phyloP scores from a whole-genome alignment of 2,888 invertebrate species.

The Priocnemis perturbator region DNA sequence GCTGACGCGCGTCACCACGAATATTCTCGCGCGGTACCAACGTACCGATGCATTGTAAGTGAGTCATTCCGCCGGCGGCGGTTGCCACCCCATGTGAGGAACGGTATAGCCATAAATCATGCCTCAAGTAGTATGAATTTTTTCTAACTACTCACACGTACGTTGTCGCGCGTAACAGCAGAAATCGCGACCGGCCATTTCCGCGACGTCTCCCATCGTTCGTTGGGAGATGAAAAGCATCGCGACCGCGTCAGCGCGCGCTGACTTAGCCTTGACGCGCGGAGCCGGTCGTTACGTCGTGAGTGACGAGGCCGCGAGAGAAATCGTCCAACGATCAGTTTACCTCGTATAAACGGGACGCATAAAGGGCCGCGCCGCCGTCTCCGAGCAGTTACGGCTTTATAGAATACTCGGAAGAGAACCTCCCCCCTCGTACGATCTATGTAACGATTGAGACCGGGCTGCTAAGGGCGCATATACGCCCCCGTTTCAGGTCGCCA shows the following conservation, averaged over 20 bases:
- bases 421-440: conserved; percentile 27
- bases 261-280: neutral
- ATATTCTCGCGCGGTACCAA: neutral
- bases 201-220: no score
- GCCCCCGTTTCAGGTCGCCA: conserved; percentile 24
- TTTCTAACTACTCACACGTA: no score
- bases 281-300: conserved; percentile 4
- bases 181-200: no score
- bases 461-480: conserved; percentile 11
- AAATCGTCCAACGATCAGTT: conserved; percentile 1
- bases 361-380: conserved; percentile 25
- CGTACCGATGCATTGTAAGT: neutral
- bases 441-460: conserved; percentile 42
- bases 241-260: no score
- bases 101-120: no score
- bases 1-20: neutral
- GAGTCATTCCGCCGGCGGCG: no score
- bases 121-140: no score
- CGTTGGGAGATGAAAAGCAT: no score
- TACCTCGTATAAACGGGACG: conserved; percentile 28
- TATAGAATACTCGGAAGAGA: conserved; percentile 45
- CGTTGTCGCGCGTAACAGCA: no score
- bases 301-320: conserved; percentile 10
- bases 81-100: no score
- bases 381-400: conserved; percentile 20